phyloP scores from a whole-genome alignment of 37 sponge, comb jelly and placozoan genomes.

The Geodia barretti region DNA sequence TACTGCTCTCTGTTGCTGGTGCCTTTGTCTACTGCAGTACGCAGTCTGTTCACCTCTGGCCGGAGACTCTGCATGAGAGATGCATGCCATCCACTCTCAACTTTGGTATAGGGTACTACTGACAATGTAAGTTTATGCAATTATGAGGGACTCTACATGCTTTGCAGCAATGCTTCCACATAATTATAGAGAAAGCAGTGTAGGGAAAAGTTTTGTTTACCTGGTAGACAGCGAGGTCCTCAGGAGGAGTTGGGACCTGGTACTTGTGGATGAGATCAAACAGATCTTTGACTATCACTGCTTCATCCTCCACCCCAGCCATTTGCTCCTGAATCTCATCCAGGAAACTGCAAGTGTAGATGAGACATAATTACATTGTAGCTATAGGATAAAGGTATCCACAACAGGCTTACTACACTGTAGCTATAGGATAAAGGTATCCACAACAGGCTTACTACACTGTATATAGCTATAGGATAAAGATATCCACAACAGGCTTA shows the following conservation, averaged over 20 bases:
- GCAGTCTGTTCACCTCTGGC: conserved; percentile 76
- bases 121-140: too few relatives aligned
- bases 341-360: conserved; percentile 51
- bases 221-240: conserved; percentile 92
- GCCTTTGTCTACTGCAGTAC: conserved; percentile 86
- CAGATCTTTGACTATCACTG: conserved; percentile 75
- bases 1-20: conserved; percentile 89
- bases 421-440: not conserved
- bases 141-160: too few relatives aligned
- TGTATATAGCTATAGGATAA: not conserved
- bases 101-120: too few relatives aligned
- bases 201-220: conserved; percentile 23
- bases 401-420: not conserved
- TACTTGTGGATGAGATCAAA: conserved; percentile 92
- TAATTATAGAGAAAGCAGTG: not conserved
- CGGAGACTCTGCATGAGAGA: conserved; percentile 69
- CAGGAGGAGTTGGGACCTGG: conserved; percentile 90
- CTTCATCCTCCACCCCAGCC: conserved; percentile 79
- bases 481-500: not conserved
- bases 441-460: not conserved
- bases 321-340: conserved; percentile 80
- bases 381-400: not conserved
- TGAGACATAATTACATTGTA: not conserved
- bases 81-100: too few relatives aligned
- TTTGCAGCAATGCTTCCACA: too few relatives aligned